phyloP scores from a whole-genome alignment of 2,113 vertebrate genomes.

The Falco punctatus region DNA sequence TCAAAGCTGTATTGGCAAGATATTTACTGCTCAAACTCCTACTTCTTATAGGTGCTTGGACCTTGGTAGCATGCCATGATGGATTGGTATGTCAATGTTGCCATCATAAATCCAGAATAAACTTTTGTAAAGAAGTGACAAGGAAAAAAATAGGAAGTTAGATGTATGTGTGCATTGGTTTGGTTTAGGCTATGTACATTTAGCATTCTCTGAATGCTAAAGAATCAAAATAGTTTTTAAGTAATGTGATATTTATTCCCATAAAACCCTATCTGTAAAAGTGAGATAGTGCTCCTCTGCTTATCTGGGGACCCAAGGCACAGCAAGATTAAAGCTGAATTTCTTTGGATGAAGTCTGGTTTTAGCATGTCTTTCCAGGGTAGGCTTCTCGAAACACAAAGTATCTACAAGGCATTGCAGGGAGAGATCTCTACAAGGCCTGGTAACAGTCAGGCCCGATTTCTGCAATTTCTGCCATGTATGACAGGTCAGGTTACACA shows the following conservation, averaged over 20 bases:
- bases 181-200: neutral
- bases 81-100: neutral
- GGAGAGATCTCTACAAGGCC: neutral
- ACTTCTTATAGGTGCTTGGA: neutral
- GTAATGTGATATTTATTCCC: neutral
- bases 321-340: neutral
- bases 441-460: neutral
- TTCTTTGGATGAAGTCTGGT: neutral
- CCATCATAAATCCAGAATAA: neutral
- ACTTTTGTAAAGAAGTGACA: neutral
- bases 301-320: neutral
- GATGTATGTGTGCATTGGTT: neutral
- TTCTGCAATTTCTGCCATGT: neutral
- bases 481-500: neutral
- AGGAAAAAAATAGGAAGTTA: neutral
- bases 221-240: neutral
- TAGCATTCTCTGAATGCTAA: neutral
- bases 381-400: neutral
- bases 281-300: neutral
- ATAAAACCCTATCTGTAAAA: neutral
- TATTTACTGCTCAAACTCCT: slow-evolving; percentile 5
- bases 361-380: neutral
- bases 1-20: neutral
- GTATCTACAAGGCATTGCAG: neutral
- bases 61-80: neutral